Evolutionary conservation across 2,797 vertebrate genomes (phyloP), one percentile per base, ranked within the genome.

Genomic region (Chaunax sp.): DNA sequence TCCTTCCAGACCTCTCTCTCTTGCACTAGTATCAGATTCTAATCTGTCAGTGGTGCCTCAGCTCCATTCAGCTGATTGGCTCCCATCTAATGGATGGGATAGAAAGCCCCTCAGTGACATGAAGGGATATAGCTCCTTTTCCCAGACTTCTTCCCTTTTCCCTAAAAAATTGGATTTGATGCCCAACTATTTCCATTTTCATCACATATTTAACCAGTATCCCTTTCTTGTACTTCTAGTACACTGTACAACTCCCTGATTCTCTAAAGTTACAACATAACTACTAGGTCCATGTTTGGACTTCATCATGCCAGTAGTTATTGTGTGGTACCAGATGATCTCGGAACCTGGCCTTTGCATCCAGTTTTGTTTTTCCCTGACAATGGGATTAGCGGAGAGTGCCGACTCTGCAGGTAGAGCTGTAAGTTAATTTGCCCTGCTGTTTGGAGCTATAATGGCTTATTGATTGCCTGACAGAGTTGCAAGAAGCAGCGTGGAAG

Each of bases 381-480:
- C 89, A 82, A 82, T 85, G 86, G 92, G 91, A 92, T 94, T 93
- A 93, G 73, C 20, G 28, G 56, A 89, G 89, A 93, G 75, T 92
- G 93, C 87, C 78, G 85, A 93, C 85, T 92, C 88, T 90, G 93
- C 93, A 92, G 91, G 91, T 90, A 84, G 82, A 81, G 65, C 77
- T 75, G 33, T 92, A 92, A 93, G 87, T 93, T 94, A 85, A 94
- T 94, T 94, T 92, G 83, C 64, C 78, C 85, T 65, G 72, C 89
- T 89, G 90, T 92, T 93, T 80, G 79, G 77, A 89, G 84, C 91
- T 89, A 86, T 94, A 94, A 94, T 94, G 90, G 92, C 92, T 94
- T 94, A 95, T 94, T 92, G 93, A 94, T 94, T 91, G 89, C 78
- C 83, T 90, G 90, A 90, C 90, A 85, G 85, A 91, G 89, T 90